Evolutionary conservation across 2,113 vertebrate species (phyloP), one percentile per base, ranked within the genome.

Genomic region (Ophthalmolycus amberensis): DNA sequence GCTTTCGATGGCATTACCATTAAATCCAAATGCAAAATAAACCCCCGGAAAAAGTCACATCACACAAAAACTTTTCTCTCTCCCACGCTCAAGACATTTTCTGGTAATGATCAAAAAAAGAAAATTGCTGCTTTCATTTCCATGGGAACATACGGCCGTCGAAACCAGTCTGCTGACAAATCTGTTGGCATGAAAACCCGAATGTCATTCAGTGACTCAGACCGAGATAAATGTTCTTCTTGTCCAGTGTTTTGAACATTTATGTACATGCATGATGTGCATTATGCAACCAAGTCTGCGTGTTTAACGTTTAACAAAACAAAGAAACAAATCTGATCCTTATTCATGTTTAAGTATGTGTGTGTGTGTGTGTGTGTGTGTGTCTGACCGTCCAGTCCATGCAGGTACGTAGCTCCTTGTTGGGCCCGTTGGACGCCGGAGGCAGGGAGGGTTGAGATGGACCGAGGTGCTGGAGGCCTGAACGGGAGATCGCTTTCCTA

Each of bases 401-500:
- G 63, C 94, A 93, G 3, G 96, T 96, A 50, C 96, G 96, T 0
- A 96, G 96, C 87, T 99, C 98, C 93, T 97, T 99, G 75, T 94
- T 95, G 63, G 98, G 98, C 85, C 98, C 98, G n/a, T 99, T 99
- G 91, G 96, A 96, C 34, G 97, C 93, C 14, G 96, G 92, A 65
- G 96, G 94, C 91, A 94, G 95, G 77, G 96, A 92, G 52, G 93
- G 91, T 48, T 98, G 97, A 15, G 95, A 95, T 0, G 97, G 97
- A 38, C 96, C 96, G 90, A 99, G 94, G 89, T 99, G 98, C 93
- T 99, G 98, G 69, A 99, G 96, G 80, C 98, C 98, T 32, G 98
- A 97, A 69, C 98, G 96, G 63, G 97, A 99, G 93, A 99, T 99
- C n/a, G 98, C 98, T 92, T 99, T 99, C 96, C 98, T 99, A 91